Evolutionary conservation across 2,113 vertebrate species (phyloP), one percentile per base, ranked within the genome.

Genomic region (Struthidea cinerea): DNA sequence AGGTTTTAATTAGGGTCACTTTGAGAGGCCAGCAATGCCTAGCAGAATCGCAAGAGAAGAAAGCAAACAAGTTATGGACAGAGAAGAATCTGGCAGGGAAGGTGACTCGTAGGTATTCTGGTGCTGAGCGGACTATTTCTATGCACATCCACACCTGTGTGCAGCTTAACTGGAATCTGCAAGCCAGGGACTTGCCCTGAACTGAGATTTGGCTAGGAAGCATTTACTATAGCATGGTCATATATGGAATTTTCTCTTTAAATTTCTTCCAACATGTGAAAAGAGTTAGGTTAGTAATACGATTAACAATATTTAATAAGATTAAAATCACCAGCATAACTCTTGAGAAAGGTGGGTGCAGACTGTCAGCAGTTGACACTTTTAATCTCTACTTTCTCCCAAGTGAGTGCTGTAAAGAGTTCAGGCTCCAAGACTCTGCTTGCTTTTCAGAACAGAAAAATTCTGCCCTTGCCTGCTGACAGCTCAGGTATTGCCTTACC

Each of bases 301-400:
- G 94, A 97, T 97, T 97, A 97, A 55, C 86, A 70, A 89, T 91
- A 90, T 93, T 87, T 96, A 95, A 92, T 96, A 86, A 87, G 96
- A 97, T 97, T 97, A 96, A 96, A 97, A 92, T 93, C 79, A 95
- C 76, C 91, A 42, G 84, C 87, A 97, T 94, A 96, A 94, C 84
- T 93, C 82, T 46, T 59, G 64, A 90, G 92, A 64, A 94, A 96
- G 96, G 90, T 84, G 81, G 84, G 71, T 32, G 32, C 57, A 64
- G 71, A 63, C 89, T 84, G 64, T 95, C 96, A 87, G 92, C 85
- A 61, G 87, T 59, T 69, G 93, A 95, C 74, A 22, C 92, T 69
- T 42, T 55, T 63, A 79, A 86, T 88, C 75, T 89, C 57, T 47
- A 7, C 69, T 80, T 80, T 87, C 70, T 93, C 77, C 26, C 53